Base-by-base conservation (phyloP, 2,113 vertebrate genomes). In the Vombatus ursinus region DNA sequence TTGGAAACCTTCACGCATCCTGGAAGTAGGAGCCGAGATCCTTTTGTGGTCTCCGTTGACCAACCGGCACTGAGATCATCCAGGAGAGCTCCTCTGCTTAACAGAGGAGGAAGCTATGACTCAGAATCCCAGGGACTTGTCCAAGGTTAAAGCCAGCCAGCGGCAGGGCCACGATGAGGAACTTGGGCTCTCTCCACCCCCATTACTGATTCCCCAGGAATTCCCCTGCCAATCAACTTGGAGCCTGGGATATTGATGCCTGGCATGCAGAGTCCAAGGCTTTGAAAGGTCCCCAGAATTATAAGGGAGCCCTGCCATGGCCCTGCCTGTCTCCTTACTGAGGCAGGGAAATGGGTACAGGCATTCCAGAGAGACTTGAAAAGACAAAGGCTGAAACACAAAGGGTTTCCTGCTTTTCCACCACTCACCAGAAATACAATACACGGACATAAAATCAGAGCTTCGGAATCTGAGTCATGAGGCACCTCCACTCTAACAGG, bases 71-170 rank as follows among this genome's bases (percentile, higher is more conserved):
- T n/a, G 14, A 19, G 28, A 3, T 37, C 57, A 10, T 37, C 57
- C 11, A 31, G 11, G 61, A 31, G 0, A 77, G 14, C 1, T 19
- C 57, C 57, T 61, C 31, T 31, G 57, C 57, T 61, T 61, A 61
- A 61, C 5, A n/a, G n/a, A 84, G 37, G 68, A 84, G 68, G 37
- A 84, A 84, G 31, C 0, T 93, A 50, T 9, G 51, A 77, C 48
- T 50, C 0, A 50, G 52, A 57, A 1, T 9, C 0, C 0, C 1
- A 49, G 51, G 37, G 3, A 1, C 2, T 9, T 2, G 24, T n/a
- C 90, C 0, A 2, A 53, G 50, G 31, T 47, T 12, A 52, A 91
- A n/a, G 94, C 0, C 1, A 91, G 44, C 84, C 12, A 10, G 28
- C 26, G 92, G 2, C 10, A 22, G 7, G 52, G 25, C 37, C 1